These are phyloP conservation scores for Neodiprion fabricii DNA, from an alignment of 1,140 invertebrate genomes.

Conservation along the genomic window DNA sequence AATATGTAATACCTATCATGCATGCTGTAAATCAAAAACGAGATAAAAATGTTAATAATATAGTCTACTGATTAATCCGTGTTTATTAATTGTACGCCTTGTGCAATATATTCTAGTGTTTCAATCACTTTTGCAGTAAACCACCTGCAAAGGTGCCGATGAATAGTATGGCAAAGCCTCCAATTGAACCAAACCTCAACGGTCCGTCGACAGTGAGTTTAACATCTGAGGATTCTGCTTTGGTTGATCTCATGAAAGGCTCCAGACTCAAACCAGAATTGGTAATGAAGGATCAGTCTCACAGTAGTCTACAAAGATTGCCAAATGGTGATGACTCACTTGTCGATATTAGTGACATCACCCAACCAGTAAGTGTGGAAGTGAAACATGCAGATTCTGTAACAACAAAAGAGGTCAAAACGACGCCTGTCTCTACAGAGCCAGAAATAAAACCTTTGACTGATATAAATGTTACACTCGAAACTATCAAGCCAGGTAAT, in stretches of 20 bases:
- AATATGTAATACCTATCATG: background rate
- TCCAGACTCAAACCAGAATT: background rate
- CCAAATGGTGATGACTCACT: slow-evolving; percentile 63
- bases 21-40: background rate
- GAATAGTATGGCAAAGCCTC: slow-evolving; percentile 67
- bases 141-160: slow-evolving; percentile 72
- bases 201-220: slow-evolving; percentile 11
- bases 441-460: slow-evolving; percentile 65
- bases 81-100: slow-evolving; percentile 3
- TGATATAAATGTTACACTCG: slow-evolving; percentile 78
- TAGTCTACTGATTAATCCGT: background rate
- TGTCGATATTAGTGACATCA: slow-evolving; percentile 59
- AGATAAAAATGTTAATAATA: slow-evolving; percentile 2
- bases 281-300: background rate
- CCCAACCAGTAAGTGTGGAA: slow-evolving; percentile 6
- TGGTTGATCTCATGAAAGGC: slow-evolving; percentile 16
- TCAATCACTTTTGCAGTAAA: slow-evolving; percentile 59
- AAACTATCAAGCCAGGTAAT: slow-evolving; percentile 75
- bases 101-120: background rate
- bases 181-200: slow-evolving; percentile 32
- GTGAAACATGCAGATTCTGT: slow-evolving; percentile 20
- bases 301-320: slow-evolving; percentile 9
- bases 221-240: slow-evolving; percentile 1
- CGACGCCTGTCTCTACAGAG: slow-evolving; percentile 28
- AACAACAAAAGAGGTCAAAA: slow-evolving; percentile 27